Evolutionary conservation across 1,140 invertebrate species (phyloP).

Genomic region (Sycophila sp.): DNA sequence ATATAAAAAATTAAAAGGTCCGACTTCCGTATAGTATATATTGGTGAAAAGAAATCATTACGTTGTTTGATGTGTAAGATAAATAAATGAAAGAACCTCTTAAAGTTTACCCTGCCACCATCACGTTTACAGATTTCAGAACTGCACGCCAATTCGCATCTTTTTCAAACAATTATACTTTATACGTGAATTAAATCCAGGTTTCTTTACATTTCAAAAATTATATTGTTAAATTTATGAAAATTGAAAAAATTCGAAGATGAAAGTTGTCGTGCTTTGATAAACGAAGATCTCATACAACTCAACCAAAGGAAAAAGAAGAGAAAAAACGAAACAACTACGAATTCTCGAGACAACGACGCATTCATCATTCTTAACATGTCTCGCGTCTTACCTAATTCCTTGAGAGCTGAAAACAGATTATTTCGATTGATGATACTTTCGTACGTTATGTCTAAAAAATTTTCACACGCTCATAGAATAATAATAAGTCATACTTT

Average conservation of each 20-base stretch:
- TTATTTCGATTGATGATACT: slow-evolving; percentile 33
- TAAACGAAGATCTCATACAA: slow-evolving; percentile 19
- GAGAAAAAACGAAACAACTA: slow-evolving; percentile 46
- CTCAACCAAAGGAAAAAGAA: slow-evolving; percentile 43
- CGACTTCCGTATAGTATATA: background rate
- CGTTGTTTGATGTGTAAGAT: too few species aligned
- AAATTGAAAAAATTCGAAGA: slow-evolving; percentile 35
- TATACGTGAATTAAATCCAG: too few species aligned
- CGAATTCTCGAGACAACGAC: slow-evolving; percentile 52
- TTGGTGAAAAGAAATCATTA: background rate
- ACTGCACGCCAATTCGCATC: slow-evolving; percentile 26
- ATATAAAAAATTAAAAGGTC: background rate
- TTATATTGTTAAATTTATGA: background rate
- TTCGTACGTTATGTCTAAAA: slow-evolving; percentile 19
- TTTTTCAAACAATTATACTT: background rate
- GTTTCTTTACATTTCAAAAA: too few species aligned
- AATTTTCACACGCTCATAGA: slow-evolving; percentile 45
- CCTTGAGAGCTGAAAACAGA: slow-evolving; percentile 66
- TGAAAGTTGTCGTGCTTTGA: slow-evolving; percentile 21
- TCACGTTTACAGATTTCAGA: slow-evolving; percentile 42
- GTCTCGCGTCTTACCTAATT: slow-evolving; percentile 63
- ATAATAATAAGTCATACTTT: slow-evolving; percentile 19
- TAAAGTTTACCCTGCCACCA: slow-evolving; percentile 60
- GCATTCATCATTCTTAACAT: slow-evolving; percentile 56
- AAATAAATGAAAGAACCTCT: slow-evolving; percentile 24